Conservation (phyloP, 2,113 vertebrate genomes). For the Rousettus leschenaultii region DNA sequence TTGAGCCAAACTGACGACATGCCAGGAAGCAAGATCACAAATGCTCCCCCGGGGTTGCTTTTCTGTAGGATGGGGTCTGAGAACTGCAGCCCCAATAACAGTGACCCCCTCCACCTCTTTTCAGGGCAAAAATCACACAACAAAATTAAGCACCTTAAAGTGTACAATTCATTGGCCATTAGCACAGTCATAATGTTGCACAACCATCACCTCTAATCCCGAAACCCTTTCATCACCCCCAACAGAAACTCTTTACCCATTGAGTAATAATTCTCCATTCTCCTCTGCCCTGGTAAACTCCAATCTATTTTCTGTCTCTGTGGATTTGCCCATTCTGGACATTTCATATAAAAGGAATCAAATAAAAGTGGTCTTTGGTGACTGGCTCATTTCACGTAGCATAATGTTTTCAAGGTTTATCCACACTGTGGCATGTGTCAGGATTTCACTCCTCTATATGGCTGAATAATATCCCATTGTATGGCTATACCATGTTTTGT, state of each 20-base stretch:
- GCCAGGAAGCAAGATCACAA: no score
- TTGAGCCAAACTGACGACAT: no score
- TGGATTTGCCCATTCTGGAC: no score
- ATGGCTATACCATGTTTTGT: no score
- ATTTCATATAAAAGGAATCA: no score
- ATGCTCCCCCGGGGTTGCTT: background rate
- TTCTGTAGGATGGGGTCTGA: background rate
- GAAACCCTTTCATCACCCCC: background rate
- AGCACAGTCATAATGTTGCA: background rate
- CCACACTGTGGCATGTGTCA: no score
- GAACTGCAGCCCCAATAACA: background rate
- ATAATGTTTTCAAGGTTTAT: no score
- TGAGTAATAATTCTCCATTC: background rate
- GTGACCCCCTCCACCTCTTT: background rate
- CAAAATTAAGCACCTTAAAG: background rate
- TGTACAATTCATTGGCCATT: background rate
- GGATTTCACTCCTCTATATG: no score
- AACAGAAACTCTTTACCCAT: background rate
- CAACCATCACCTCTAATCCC: background rate
- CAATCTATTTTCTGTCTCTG: no score
- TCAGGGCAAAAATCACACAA: background rate
- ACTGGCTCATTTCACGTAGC: no score
- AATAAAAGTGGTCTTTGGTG: no score
- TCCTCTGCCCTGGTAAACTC: background rate
- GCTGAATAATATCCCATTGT: no score